phyloP scores from a whole-genome alignment of 2,113 vertebrate genomes.

The Ameiurus melas region DNA sequence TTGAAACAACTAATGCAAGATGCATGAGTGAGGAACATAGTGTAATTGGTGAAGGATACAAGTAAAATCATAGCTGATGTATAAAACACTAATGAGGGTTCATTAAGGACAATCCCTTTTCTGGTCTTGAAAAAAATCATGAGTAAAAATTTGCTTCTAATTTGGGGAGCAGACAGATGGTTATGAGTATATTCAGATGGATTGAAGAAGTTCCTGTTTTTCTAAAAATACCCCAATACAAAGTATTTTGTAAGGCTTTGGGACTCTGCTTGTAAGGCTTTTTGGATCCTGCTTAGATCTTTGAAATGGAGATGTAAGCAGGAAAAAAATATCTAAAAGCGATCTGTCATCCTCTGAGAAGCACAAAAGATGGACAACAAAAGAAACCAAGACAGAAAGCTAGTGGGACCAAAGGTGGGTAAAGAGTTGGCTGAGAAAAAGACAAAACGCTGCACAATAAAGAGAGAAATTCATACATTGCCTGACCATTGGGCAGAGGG shows the following conservation, averaged over 20 bases:
- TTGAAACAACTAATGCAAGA: conserved; percentile 7
- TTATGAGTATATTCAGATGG: neutral
- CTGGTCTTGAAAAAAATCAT: too few relatives aligned
- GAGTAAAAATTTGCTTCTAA: neutral
- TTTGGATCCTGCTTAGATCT: too few relatives aligned
- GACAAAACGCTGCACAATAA: conserved; percentile 19
- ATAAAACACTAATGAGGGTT: neutral
- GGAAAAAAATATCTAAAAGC: conserved; percentile 9
- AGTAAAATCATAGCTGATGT: neutral
- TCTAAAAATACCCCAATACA: neutral
- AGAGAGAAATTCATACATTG: neutral
- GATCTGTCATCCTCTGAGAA: conserved; percentile 19
- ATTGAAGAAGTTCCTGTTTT: neutral
- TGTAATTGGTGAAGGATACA: neutral
- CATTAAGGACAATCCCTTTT: neutral
- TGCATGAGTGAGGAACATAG: neutral
- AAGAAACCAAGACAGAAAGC: conserved; percentile 8
- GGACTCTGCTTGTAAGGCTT: neutral
- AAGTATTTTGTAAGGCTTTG: neutral
- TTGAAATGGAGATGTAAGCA: neutral
- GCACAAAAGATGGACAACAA: conserved; percentile 31
- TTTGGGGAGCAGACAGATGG: neutral
- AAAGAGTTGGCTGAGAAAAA: conserved; percentile 22
- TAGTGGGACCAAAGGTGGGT: conserved; percentile 11
- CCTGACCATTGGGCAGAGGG: neutral